Evolutionary conservation across 2,113 vertebrate genomes (phyloP), one percentile per base, ranked within the genome.

Genomic region (Macaca mulatta): DNA sequence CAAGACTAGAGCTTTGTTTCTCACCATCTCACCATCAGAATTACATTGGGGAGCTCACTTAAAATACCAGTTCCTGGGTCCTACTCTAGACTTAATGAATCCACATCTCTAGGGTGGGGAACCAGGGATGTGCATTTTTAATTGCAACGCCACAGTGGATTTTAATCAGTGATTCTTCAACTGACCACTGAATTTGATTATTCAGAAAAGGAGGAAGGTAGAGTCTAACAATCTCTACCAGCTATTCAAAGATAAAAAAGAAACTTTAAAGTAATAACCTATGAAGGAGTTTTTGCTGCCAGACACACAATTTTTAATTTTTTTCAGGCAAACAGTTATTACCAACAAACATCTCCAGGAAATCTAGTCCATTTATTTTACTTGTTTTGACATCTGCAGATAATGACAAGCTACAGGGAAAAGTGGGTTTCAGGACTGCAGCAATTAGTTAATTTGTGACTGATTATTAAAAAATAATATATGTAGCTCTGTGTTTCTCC

Each of bases 371-470:
- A 94, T 87, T 97, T 96, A 82, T 96, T 95, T 96, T 72, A 91
- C 55, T 93, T 97, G 89, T 96, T 98, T 93, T 96, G 96, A 96
- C 80, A 92, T 90, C 40, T 64, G 77, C 90, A 93, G 67, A 94
- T 93, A 96, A 97, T 92, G 75, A 96, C 64, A 96, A 96, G 93
- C 87, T 96, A 55, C 55, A 89, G 35, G 75, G 35, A 9, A 87
- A 93, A 92, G 83, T 48, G 45, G 89, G 45, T 86, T 97, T 97
- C 96, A 94, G 82, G 70, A 93, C 59, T 89, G 79, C 48, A 78
- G 96, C 86, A 90, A 95, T 97, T 97, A 94, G 85, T 92, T 94
- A 69, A 97, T 98, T 97, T 92, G 83, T 93, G 75, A 79, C 83
- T 94, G 77, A 93, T 96, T 98, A 97, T 90, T 93, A 74, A 94